Evolutionary conservation across 1,140 invertebrate genomes (phyloP).

Genomic region (Drosophila chauvacae): DNA sequence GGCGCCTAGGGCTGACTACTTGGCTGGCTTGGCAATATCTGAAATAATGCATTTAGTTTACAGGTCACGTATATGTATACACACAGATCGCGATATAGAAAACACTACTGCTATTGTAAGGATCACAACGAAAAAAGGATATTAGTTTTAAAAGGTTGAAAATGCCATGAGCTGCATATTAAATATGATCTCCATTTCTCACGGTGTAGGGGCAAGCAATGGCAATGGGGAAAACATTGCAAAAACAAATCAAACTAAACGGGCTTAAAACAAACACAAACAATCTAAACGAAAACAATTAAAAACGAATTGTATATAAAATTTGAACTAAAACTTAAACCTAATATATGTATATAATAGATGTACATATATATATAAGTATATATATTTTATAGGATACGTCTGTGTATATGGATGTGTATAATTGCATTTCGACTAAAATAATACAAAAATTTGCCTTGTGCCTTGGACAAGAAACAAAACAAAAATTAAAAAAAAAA

Average conservation of each 20-base stretch:
- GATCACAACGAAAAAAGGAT: background rate
- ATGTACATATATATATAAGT: constrained; percentile 7
- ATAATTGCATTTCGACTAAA: constrained; percentile 50
- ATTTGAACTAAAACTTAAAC: constrained; percentile 68
- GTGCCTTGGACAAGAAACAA: constrained; percentile 12
- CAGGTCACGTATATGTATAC: constrained; percentile 23
- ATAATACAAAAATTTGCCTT: constrained; percentile 44
- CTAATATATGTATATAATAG: constrained; percentile 14
- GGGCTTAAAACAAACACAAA: constrained; percentile 59
- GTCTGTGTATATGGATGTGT: constrained; percentile 54
- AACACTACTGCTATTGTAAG: background rate
- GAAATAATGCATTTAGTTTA: constrained; percentile 68
- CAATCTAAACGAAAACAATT: constrained; percentile 59
- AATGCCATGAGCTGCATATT: constrained; percentile 6
- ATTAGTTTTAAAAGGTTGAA: background rate
- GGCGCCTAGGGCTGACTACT: constrained; percentile 55
- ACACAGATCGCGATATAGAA: constrained; percentile 20
- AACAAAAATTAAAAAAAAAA: background rate
- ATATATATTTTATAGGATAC: constrained; percentile 36
- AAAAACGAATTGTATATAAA: constrained; percentile 54
- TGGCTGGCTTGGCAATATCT: constrained; percentile 77
- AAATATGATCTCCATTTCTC: constrained; percentile 7
- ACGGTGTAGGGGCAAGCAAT: constrained; percentile 19
- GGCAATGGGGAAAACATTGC: constrained; percentile 18
- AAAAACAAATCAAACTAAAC: constrained; percentile 48